phyloP scores from a whole-genome alignment of 2,888 invertebrate species.

The Cephalotes varians region DNA sequence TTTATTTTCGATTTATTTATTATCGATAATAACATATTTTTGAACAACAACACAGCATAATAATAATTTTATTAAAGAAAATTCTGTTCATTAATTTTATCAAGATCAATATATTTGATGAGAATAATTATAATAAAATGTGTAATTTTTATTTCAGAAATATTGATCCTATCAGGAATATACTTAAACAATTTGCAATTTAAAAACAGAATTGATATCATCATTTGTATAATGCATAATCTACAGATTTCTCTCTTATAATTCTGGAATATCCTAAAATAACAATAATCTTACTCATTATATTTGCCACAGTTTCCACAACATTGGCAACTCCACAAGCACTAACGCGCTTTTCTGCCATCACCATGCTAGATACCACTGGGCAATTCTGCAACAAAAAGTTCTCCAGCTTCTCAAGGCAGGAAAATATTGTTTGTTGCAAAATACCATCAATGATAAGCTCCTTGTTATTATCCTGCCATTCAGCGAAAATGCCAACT shows the following conservation, averaged over 20 bases:
- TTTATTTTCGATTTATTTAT: too few relatives aligned
- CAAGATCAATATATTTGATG: too few relatives aligned
- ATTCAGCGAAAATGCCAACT: constrained; percentile 92
- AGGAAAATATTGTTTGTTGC: constrained; percentile 94
- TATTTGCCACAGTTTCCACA: constrained; percentile 91
- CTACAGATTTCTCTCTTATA: neutral
- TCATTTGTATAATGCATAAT: neutral
- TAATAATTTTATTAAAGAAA: neutral
- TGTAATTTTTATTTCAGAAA: neutral
- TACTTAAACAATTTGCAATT: neutral
- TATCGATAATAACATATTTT: neutral
- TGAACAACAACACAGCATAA: neutral
- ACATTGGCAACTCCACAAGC: constrained; percentile 89
- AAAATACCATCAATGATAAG: constrained; percentile 92
- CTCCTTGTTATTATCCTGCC: constrained; percentile 90
- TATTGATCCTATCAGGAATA: neutral
- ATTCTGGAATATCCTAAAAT: neutral
- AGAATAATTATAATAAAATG: neutral
- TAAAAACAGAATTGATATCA: neutral
- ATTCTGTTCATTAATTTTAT: constrained; percentile 2
- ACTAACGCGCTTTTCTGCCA: constrained; percentile 92
- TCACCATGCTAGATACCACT: constrained; percentile 94
- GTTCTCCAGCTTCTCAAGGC: constrained; percentile 91
- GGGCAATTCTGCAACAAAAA: constrained; percentile 89
- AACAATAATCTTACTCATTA: constrained; percentile 82